Conservation (phyloP, 2,113 vertebrate species). For the Sylvia atricapilla region DNA sequence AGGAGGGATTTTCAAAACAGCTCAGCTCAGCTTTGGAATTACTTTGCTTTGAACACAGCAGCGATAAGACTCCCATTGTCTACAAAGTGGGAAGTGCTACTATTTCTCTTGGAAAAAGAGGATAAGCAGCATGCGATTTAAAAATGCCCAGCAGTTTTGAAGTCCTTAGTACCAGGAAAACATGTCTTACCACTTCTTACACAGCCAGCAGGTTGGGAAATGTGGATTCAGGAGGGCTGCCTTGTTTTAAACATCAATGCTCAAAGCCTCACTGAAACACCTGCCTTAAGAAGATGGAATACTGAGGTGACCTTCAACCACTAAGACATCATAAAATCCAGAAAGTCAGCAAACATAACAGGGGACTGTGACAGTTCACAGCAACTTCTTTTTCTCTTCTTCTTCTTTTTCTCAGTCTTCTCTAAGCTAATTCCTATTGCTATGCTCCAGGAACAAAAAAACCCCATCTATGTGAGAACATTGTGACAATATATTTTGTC, state of each 20-base stretch:
- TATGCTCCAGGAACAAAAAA: background rate
- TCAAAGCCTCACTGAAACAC: background rate
- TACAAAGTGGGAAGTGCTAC: background rate
- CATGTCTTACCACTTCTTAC: background rate
- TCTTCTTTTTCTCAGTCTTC: background rate
- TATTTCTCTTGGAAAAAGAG: background rate
- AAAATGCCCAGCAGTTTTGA: background rate
- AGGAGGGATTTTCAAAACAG: slow-evolving; percentile 30
- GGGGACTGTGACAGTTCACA: background rate
- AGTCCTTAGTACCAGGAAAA: background rate
- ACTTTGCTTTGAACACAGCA: slow-evolving; percentile 4
- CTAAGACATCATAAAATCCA: background rate
- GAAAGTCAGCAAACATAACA: background rate
- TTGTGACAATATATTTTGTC: background rate
- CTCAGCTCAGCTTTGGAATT: background rate
- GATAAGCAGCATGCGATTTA: background rate
- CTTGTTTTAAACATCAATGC: background rate
- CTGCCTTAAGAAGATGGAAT: background rate
- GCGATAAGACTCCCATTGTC: slow-evolving; percentile 22
- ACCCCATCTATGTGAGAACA: background rate
- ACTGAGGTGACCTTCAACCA: background rate
- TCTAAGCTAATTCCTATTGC: background rate
- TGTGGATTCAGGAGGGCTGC: background rate
- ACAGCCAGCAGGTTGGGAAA: background rate
- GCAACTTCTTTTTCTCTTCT: background rate